A percentile compares a stretch with the other conserved stretches of the same genome.
Conservation (phyloP, 2,797 vertebrate genomes). For the Diplodus sargus region DNA sequence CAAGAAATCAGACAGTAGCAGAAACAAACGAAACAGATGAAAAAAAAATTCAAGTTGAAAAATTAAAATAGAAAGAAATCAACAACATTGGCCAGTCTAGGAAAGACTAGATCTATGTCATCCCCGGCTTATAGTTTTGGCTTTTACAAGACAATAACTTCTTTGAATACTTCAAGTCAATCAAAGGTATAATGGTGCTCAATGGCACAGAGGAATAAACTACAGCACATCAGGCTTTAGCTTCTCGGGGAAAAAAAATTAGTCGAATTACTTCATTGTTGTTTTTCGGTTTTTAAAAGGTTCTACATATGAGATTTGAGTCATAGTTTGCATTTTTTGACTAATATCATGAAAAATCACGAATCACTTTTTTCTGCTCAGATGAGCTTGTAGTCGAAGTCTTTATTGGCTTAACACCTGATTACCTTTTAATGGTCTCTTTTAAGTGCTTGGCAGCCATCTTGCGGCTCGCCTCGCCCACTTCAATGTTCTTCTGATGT, state of each 20-base stretch:
- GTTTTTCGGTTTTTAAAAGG: no score
- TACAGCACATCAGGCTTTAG: not conserved
- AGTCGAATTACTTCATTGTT: not conserved
- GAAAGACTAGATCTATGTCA: not conserved
- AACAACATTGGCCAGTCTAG: not conserved
- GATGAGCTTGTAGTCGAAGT: slow-evolving; percentile 14
- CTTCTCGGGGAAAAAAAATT: not conserved
- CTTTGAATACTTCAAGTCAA: not conserved
- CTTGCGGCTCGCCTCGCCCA: slow-evolving; percentile 75
- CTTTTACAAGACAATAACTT: not conserved
- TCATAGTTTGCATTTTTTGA: not conserved
- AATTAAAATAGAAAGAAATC: not conserved
- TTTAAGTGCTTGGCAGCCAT: slow-evolving; percentile 86
- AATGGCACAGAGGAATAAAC: not conserved
- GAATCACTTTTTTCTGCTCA: slow-evolving; percentile 2
- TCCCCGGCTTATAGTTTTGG: not conserved
- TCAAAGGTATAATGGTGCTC: not conserved
- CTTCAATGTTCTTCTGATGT: slow-evolving; percentile 79
- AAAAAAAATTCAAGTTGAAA: not conserved
- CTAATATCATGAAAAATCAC: not conserved
- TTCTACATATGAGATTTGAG: no score
- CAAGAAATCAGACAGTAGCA: not conserved
- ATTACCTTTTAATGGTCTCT: slow-evolving; percentile 88
- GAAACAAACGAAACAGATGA: not conserved
- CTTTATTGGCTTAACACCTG: slow-evolving; percentile 32